Evolutionary conservation across 2,888 invertebrate species (phyloP).

Genomic region (Schizaphis graminum): DNA sequence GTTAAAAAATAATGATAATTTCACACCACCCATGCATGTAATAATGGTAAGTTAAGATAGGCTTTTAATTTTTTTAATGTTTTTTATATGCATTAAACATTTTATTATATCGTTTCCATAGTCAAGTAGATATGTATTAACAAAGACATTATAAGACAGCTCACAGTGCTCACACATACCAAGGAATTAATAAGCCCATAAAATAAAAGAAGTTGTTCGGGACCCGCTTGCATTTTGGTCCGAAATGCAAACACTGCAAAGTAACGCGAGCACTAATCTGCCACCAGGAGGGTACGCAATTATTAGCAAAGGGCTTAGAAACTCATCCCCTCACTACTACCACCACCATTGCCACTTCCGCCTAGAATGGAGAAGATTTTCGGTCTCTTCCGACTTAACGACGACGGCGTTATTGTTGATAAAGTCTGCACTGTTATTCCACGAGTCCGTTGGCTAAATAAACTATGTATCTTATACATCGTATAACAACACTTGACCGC

Average conservation of each 20-base stretch:
- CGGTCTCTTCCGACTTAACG: constrained; percentile 41
- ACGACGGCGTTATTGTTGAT: background rate
- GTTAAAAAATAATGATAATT: background rate
- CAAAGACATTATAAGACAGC: background rate
- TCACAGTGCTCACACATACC: background rate
- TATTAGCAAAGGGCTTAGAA: constrained; percentile 45
- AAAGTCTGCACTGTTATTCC: background rate
- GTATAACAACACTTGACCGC: background rate
- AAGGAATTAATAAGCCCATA: background rate
- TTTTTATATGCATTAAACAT: background rate
- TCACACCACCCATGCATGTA: background rate
- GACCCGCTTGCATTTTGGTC: background rate
- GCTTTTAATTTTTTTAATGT: background rate
- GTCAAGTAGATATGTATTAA: background rate
- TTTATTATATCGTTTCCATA: background rate
- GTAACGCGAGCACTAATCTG: constrained; percentile 1
- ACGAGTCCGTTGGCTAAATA: background rate
- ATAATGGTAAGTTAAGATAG: background rate
- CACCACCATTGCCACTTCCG: background rate
- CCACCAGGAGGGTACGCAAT: constrained; percentile 10
- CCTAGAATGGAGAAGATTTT: background rate
- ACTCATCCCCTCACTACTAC: background rate
- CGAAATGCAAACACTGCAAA: background rate
- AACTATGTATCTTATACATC: background rate
- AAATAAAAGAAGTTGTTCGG: background rate